Evolutionary conservation across 2,797 vertebrate species (phyloP), one percentile per base, ranked within the genome.

Genomic region (Thunnus albacares): DNA sequence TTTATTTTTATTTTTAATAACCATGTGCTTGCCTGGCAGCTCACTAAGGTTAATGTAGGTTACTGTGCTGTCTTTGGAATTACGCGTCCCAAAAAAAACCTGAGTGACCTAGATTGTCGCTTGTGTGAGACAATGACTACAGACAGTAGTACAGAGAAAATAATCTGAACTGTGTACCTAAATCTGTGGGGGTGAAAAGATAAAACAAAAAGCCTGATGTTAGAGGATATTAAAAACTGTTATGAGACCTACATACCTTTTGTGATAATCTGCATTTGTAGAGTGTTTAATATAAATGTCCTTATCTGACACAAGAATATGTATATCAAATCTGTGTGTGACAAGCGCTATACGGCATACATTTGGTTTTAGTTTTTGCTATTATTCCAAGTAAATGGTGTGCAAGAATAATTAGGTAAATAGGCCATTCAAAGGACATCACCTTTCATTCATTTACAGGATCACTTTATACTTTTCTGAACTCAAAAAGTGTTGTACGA

Each of bases 41-140:
- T 58, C 75, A 58, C 61, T 59, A 14, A 70, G 62, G 75, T 87
- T 75, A 87, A 95, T 91, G 81, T 93, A 81, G 93, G 93, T 93
- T 91, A 94, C 82, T 90, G 91, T 93, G 93, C 87, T 87, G 82
- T 85, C 75, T 88, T 89, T 79, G 73, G 79, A 83, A 78, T 77
- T 81, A 90, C 30, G 67, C 77, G n/a, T 77, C 56, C 73, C 49
- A 59, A 77, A 90, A 89, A 92, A 83, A 59, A 45, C 68, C 65
- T 81, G 45, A 49, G 87, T 95, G 94, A 95, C 94, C 94, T 90
- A 95, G 90, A 95, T 95, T 81, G 84, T 90, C 83, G 87, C 83
- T 55, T 9, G 71, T 77, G 84, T 78, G 89, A 92, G 89, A 94
- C 91, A 90, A 89, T 90, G 89, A 77, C 83, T 81, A 83, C 84